Evolutionary conservation across 2,113 vertebrate species (phyloP).

Genomic region (Prunella fulvescens): DNA sequence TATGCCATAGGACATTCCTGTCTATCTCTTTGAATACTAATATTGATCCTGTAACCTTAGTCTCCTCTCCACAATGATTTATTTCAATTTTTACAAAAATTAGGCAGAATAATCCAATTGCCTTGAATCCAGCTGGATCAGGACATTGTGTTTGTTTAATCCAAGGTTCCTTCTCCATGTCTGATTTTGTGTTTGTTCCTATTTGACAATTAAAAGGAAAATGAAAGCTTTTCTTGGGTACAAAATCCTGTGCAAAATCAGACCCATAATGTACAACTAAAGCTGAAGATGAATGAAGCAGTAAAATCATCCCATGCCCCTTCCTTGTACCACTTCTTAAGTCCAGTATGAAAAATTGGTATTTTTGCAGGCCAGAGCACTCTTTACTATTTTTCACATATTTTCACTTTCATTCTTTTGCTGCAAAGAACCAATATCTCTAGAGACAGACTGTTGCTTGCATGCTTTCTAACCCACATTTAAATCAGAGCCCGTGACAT

Average conservation of each 20-base stretch:
- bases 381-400: not conserved
- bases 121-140: not conserved
- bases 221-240: not conserved
- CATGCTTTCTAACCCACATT: not conserved
- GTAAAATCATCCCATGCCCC: not conserved
- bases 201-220: not conserved
- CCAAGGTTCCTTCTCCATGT: not conserved
- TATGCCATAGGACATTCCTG: not conserved
- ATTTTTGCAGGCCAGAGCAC: not conserved
- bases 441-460: not conserved
- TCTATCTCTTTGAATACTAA: not conserved
- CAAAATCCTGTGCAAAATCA: not conserved
- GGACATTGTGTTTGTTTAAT: not conserved
- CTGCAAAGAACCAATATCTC: not conserved
- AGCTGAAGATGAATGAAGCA: not conserved
- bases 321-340: not conserved
- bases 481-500: not conserved
- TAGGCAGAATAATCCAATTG: not conserved
- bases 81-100: not conserved
- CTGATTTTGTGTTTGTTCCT: not conserved
- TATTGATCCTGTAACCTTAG: not conserved
- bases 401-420: not conserved
- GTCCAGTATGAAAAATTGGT: fast-evolving
- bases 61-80: not conserved
- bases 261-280: not conserved